Percentiles rank a stretch among this genome's conserved stretches.
Evolutionary conservation across 2,888 invertebrate species (phyloP).

Genomic region (Minunthozetes semirufus): DNA sequence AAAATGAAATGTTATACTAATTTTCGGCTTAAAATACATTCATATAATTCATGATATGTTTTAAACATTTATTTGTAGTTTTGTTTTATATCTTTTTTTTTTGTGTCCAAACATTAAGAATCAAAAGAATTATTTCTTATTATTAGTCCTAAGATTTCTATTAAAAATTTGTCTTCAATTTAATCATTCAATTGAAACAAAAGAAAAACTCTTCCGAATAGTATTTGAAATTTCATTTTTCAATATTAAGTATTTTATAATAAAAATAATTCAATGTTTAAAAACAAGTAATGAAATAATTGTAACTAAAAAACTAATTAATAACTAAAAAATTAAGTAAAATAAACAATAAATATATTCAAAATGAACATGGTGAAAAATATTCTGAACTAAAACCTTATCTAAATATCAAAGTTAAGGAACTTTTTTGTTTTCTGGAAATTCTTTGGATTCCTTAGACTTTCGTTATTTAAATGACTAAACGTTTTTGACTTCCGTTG

Average conservation of each 20-base stretch:
- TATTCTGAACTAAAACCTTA: no score
- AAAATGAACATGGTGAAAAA: no score
- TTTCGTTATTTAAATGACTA: background rate
- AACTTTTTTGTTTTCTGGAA: background rate
- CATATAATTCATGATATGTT: slow-evolving; percentile 6
- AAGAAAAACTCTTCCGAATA: background rate
- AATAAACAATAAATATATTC: background rate
- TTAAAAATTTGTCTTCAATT: background rate
- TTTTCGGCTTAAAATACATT: background rate
- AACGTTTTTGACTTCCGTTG: background rate
- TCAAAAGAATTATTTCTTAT: background rate
- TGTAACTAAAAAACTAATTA: background rate
- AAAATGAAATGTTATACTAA: background rate
- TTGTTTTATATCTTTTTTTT: background rate
- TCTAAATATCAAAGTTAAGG: background rate
- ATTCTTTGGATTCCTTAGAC: background rate
- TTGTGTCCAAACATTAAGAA: background rate
- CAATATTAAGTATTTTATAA: background rate
- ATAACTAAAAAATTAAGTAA: background rate
- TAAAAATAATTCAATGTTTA: background rate
- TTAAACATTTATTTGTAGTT: background rate
- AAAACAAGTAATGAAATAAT: background rate
- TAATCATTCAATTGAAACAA: background rate
- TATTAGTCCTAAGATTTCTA: background rate
- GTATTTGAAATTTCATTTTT: background rate